Evolutionary conservation across 2,888 invertebrate species (phyloP).

Genomic region (Netelia fuscicornis): DNA sequence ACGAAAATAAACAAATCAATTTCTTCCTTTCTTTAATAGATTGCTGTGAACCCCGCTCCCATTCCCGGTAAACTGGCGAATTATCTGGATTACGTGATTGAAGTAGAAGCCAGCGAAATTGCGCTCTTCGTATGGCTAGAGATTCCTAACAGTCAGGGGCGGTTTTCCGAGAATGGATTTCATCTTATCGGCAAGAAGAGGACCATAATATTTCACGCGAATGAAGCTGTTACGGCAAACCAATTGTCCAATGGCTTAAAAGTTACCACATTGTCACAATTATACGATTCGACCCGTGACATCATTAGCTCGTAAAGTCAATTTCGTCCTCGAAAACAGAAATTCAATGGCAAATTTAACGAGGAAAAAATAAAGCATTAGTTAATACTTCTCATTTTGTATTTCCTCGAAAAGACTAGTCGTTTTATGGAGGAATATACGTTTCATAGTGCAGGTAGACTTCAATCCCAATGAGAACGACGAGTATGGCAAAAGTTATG

Average conservation of each 20-base stretch:
- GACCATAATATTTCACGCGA: slow-evolving; percentile 70
- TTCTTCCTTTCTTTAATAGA: slow-evolving; percentile 71
- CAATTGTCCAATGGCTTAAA: slow-evolving; percentile 42
- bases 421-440: slow-evolving; percentile 75
- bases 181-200: slow-evolving; percentile 83
- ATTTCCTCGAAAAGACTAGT: not conserved
- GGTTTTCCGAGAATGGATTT: slow-evolving; percentile 92
- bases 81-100: slow-evolving; percentile 80
- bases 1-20: slow-evolving; percentile 10
- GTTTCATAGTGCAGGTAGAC: slow-evolving; percentile 78
- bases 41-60: slow-evolving; percentile 67
- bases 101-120: slow-evolving; percentile 85
- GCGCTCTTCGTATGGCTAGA: slow-evolving; percentile 91
- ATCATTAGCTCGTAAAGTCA: not conserved
- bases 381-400: not conserved
- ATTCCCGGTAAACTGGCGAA: slow-evolving; percentile 71
- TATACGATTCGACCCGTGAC: slow-evolving; percentile 71
- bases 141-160: slow-evolving; percentile 86
- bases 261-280: slow-evolving; percentile 67
- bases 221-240: slow-evolving; percentile 39
- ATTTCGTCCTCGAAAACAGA: not conserved
- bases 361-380: not conserved
- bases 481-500: slow-evolving; percentile 63
- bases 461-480: slow-evolving; percentile 76
- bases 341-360: not conserved